A percentile compares a stretch with the other conserved stretches of the same genome.
phyloP scores from a whole-genome alignment of 1,140 invertebrate genomes.

The Dufourea novaeangliae region DNA sequence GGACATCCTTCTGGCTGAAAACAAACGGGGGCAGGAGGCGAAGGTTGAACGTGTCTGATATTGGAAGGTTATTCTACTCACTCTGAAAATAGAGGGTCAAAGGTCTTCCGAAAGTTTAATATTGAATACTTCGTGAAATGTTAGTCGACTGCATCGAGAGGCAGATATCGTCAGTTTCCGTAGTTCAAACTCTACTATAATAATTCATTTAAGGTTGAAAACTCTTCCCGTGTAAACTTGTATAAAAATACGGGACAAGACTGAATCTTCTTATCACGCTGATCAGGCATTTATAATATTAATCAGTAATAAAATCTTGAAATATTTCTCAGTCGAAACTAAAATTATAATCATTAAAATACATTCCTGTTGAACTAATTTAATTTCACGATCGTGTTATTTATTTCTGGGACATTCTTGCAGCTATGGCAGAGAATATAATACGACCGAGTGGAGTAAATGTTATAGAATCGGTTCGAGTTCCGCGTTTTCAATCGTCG shows the following conservation, averaged over 20 bases:
- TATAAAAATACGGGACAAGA: too few relatives aligned
- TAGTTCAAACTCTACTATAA: not conserved
- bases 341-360: too few relatives aligned
- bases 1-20: not conserved
- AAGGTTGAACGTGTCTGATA: not conserved
- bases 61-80: not conserved
- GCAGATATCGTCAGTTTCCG: not conserved
- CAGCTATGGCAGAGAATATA: not conserved
- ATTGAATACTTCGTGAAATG: not conserved
- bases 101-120: not conserved
- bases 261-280: too few relatives aligned
- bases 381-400: too few relatives aligned
- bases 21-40: not conserved
- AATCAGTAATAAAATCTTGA: too few relatives aligned
- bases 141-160: not conserved
- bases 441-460: not conserved
- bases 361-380: too few relatives aligned
- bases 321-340: too few relatives aligned
- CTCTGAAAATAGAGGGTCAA: not conserved
- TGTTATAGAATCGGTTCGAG: constrained; percentile 3
- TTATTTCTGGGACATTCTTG: not conserved
- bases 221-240: too few relatives aligned
- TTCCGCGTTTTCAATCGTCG: constrained; percentile 12
- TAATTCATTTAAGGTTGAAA: too few relatives aligned
- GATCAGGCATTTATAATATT: too few relatives aligned